Evolutionary conservation across 2,113 vertebrate genomes (phyloP), one percentile per base, ranked within the genome.

Genomic region (Hymenochirus boettgeri): DNA sequence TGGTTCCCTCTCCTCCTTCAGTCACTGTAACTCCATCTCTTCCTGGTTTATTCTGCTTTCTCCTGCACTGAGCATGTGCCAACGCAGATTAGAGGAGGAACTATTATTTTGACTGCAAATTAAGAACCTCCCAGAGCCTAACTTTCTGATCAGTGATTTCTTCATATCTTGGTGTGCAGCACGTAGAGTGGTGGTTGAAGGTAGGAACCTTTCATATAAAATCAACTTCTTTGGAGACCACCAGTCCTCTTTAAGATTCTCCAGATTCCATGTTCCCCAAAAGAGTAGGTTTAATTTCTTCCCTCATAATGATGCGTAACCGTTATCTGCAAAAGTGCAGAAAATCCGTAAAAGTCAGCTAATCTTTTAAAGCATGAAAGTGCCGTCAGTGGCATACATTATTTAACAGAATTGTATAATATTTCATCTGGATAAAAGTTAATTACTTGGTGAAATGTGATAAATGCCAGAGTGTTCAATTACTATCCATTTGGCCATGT

Each of bases 381-480:
- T 65, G 53, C 62, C 39, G 42, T 65, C 39, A 57, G 62, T 65
- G 62, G 62, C 53, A 65, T 65, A 47, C 62, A 65, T 65, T 65
- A 65, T 65, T 65, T 65, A 65, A 65, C 53, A 50, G 62, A 65
- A 65, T 57, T 65, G 62, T 65, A 57, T 65, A 57, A 65, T 65
- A 65, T 65, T 65, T 65, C 62, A 65, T 65, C 62, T 65, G 62
- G 62, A 57, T 65, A 57, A 65, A 65, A 65, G 62, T 65, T 65
- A 65, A 65, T 65, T 65, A 65, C 62, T 65, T 57, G 62, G 62
- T 65, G 62, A 65, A 65, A 65, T 65, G 53, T 65, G 62, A 65
- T 65, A 54, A 65, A 65, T 65, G 39, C 54, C 25, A 24, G 35
- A 23, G 62, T 48, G 45, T 65, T 57, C 62, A 65, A 65, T 65